These are phyloP conservation scores for Rhynchonycteris naso DNA, from an alignment of 2,797 vertebrate genomes.

Conservation along the genomic window DNA sequence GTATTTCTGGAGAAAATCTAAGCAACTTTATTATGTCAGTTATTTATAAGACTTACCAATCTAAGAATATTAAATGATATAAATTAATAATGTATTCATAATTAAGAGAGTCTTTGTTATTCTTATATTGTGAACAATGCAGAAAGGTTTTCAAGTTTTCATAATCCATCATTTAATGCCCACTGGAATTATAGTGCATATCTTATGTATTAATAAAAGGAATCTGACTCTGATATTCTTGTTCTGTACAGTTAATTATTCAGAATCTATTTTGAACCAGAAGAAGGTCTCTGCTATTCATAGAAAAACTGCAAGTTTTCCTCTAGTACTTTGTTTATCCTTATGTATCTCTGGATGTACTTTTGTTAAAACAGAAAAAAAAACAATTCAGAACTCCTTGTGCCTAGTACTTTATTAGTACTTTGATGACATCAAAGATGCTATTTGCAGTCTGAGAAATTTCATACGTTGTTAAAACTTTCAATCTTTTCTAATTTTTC, in stretches of 20 bases:
- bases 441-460: not conserved
- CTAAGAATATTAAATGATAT: constrained; percentile 37
- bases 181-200: constrained; percentile 30
- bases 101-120: constrained; percentile 42
- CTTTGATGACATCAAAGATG: not conserved
- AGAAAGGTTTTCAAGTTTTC: constrained; percentile 27
- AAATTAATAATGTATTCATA: constrained; percentile 67
- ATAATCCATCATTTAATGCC: constrained; percentile 33
- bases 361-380: not conserved
- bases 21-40: not conserved
- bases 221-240: constrained; percentile 64
- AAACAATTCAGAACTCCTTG: not conserved
- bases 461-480: not conserved
- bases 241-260: constrained; percentile 63
- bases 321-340: constrained; percentile 42
- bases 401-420: not conserved
- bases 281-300: constrained; percentile 28
- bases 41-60: not conserved
- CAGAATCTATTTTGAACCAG: constrained; percentile 30
- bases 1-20: not conserved
- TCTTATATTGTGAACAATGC: constrained; percentile 45
- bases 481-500: not conserved
- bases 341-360: constrained; percentile 44
- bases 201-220: constrained; percentile 53
- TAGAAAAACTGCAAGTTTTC: not conserved